Evolutionary conservation across 2,797 vertebrate genomes (phyloP), one percentile per base, ranked within the genome.

Genomic region (Sebastes reedi): DNA sequence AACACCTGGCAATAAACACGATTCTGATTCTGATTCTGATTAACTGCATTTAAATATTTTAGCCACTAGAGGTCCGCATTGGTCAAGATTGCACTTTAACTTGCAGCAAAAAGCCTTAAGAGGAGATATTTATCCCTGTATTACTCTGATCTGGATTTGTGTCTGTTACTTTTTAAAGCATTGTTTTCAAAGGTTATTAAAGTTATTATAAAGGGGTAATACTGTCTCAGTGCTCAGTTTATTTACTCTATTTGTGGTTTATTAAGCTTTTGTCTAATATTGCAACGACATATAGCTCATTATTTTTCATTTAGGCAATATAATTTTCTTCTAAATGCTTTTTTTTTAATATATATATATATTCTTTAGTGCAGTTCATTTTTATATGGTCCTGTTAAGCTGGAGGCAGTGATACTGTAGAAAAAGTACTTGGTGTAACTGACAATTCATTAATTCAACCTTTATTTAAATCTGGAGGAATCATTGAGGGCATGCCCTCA

Each of bases 311-410:
- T 2, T 18, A 54, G 22, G 3, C 24, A 42, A 6, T 52, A 3
- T 12, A 4, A 42, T 36, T 36, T 34, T 13, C 1, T n/a, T 42
- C 1, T 30, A 8, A 29, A 69, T 67, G 73, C 8, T 29, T 14
- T 22, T 62, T 27, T 34, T 10, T 4, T 0, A 32, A 36, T 39
- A 39, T 39, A 39, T 13, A 2, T 39, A 27, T 29, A 3, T 59
- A 36, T 20, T 5, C 22, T 30, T 58, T 73, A 83, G n/a, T 50
- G 54, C n/a, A 34, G 50, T 52, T 82, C n/a, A 64, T 75, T 87
- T 70, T 69, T 30, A 88, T 73, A 25, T 77, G 82, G 70, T 85
- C 77, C 59, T 4, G 54, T 56, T 89, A 85, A 88, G 61, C 82
- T 32, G 65, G 68, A 66, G 74, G 76, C 80, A 78, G 78, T 62